Conservation (phyloP, 2,888 invertebrate genomes). For the Phyto melanocephala region DNA sequence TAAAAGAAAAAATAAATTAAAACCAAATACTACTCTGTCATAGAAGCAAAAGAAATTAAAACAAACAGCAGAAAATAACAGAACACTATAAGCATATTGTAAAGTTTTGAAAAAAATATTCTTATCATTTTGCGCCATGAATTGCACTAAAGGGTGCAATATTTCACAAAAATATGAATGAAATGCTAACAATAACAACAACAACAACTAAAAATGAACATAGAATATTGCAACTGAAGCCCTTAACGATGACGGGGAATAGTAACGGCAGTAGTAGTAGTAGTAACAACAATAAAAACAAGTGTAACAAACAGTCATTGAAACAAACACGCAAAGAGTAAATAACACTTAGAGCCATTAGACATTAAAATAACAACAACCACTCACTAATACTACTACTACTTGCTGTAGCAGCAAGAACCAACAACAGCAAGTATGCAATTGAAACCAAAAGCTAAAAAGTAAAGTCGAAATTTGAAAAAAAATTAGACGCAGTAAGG, state of each 20-base stretch:
- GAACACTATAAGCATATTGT: constrained; percentile 42
- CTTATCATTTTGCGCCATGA: constrained; percentile 57
- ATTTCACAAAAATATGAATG: constrained; percentile 60
- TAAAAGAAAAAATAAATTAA: constrained; percentile 3
- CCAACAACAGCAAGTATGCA: neutral
- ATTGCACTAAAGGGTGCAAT: constrained; percentile 66
- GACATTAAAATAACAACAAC: constrained; percentile 8
- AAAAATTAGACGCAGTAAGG: neutral
- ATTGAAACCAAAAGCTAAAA: constrained; percentile 16
- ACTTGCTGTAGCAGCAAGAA: neutral
- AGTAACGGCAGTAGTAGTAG: neutral
- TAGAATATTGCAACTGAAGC: constrained; percentile 25
- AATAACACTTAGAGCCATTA: constrained; percentile 60
- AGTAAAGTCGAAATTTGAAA: neutral
- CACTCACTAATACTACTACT: neutral
- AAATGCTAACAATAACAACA: constrained; percentile 10
- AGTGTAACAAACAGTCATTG: constrained; percentile 39
- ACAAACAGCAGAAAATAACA: neutral
- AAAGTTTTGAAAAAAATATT: constrained; percentile 49
- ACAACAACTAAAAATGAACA: neutral
- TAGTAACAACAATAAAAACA: constrained; percentile 4
- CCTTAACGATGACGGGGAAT: constrained; percentile 31
- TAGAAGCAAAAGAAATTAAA: constrained; percentile 27
- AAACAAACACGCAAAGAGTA: constrained; percentile 47
- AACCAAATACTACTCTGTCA: neutral